Evolutionary conservation across 2,888 invertebrate species (phyloP).

Genomic region (Aporophyla lueneburgensis): DNA sequence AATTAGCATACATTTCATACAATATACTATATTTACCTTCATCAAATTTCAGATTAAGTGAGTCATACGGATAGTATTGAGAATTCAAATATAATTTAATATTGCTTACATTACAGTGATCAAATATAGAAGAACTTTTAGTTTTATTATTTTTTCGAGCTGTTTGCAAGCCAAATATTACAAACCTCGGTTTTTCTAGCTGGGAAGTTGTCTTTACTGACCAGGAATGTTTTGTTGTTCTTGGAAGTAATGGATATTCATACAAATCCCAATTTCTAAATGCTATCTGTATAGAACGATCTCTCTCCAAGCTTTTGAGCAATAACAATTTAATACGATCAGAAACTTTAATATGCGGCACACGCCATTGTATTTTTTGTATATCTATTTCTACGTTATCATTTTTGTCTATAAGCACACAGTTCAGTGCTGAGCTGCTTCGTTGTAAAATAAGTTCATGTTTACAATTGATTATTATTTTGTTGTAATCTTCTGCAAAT

Average conservation of each 20-base stretch:
- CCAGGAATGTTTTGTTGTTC: neutral
- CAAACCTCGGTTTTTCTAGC: neutral
- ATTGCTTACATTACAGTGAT: neutral
- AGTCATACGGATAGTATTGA: too few relatives aligned
- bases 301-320: too few relatives aligned
- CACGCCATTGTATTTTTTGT: too few relatives aligned
- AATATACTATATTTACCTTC: too few relatives aligned
- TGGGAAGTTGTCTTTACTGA: neutral
- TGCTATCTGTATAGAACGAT: neutral
- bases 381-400: neutral
- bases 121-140: neutral
- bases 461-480: neutral
- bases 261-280: conserved; percentile 22
- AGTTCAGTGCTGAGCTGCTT: neutral
- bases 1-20: too few relatives aligned
- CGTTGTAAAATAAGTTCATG: neutral
- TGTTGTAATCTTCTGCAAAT: conserved; percentile 8
- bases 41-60: too few relatives aligned
- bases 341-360: too few relatives aligned
- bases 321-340: too few relatives aligned
- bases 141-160: neutral
- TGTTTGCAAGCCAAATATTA: neutral
- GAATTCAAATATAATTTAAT: neutral
- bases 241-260: neutral
- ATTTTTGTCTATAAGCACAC: conserved; percentile 2